phyloP scores from a whole-genome alignment of 2,113 vertebrate genomes.

The Lepus americanus region DNA sequence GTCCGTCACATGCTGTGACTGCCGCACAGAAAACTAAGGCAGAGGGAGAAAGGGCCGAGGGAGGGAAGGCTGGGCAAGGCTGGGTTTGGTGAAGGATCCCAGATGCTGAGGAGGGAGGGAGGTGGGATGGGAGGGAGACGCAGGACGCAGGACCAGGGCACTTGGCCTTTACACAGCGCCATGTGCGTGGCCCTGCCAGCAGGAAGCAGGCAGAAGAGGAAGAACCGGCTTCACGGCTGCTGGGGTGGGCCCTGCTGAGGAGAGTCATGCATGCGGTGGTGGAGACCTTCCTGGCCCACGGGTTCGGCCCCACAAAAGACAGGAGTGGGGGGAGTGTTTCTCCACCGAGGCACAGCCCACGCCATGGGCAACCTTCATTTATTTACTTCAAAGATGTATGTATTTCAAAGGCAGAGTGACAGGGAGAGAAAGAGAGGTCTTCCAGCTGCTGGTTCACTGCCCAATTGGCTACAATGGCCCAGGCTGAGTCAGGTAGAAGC shows the following conservation, averaged over 20 bases:
- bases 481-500: no score
- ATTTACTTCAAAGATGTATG: no score
- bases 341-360: not conserved
- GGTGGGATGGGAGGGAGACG: not conserved
- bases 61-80: not conserved
- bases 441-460: no score
- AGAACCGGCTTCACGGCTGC: not conserved
- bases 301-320: not conserved
- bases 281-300: not conserved
- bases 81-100: not conserved
- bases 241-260: not conserved
- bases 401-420: no score
- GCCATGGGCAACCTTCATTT: not conserved
- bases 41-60: not conserved
- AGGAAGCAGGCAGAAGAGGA: not conserved
- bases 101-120: not conserved
- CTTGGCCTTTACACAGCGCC: no score
- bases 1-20: not conserved
- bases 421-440: no score
- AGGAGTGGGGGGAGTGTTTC: accelerated
- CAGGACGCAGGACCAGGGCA: no score
- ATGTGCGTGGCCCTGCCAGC: no score
- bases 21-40: not conserved
- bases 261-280: not conserved
- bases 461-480: no score